A percentile compares a stretch with the other conserved stretches of the same genome.
These are phyloP conservation scores for Poecilia picta DNA, from an alignment of 2,797 vertebrate genomes.

Conservation along the genomic window DNA sequence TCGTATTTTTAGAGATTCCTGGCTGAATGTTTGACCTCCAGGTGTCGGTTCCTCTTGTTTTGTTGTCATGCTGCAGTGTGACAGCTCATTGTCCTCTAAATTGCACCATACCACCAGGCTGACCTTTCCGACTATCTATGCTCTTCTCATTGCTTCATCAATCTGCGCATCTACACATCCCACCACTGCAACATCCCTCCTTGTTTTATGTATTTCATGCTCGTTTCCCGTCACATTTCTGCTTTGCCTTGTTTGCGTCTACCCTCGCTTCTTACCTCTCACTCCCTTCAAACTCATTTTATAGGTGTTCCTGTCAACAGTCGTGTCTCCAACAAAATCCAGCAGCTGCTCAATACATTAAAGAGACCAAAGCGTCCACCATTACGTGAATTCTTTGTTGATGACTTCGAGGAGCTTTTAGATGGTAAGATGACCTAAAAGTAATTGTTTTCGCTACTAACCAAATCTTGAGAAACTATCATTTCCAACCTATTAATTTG, in stretches of 20 bases:
- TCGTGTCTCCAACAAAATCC: slow-evolving; percentile 97
- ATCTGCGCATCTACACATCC: slow-evolving; percentile 33
- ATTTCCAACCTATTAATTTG: slow-evolving; percentile 14
- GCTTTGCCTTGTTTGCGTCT: slow-evolving; percentile 28
- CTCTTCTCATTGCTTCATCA: slow-evolving; percentile 37
- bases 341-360: slow-evolving; percentile 95
- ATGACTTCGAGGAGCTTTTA: slow-evolving; percentile 94
- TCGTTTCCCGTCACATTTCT: slow-evolving; percentile 23
- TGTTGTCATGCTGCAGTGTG: slow-evolving; percentile 42
- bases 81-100: slow-evolving; percentile 52
- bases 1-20: slow-evolving; percentile 28
- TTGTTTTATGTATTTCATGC: slow-evolving; percentile 13
- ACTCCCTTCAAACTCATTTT: slow-evolving; percentile 49
- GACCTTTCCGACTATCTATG: slow-evolving; percentile 52
- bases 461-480: slow-evolving; percentile 28
- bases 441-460: slow-evolving; percentile 31
- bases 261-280: slow-evolving; percentile 31
- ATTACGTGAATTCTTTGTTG: slow-evolving; percentile 93
- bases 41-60: slow-evolving; percentile 46
- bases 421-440: slow-evolving; percentile 84
- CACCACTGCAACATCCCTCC: slow-evolving; percentile 7
- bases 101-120: slow-evolving; percentile 39
- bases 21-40: slow-evolving; percentile 46
- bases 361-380: slow-evolving; percentile 96
- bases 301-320: slow-evolving; percentile 95